Evolutionary conservation across 2,113 vertebrate species (phyloP).

Genomic region (Ancistrus triradiatus): DNA sequence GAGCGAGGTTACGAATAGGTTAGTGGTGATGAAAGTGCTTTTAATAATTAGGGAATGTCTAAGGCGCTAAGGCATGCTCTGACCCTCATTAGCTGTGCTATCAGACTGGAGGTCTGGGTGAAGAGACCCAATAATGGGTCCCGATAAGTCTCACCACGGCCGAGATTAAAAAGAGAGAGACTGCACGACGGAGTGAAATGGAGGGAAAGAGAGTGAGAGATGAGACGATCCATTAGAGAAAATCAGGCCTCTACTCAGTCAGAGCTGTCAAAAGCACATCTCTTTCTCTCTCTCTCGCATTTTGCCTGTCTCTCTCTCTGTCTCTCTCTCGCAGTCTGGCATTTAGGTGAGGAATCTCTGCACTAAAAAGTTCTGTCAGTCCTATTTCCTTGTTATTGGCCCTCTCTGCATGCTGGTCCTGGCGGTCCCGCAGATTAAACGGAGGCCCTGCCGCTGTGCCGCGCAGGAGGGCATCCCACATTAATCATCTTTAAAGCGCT

Average conservation of each 20-base stretch:
- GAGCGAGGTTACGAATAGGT: slow-evolving; percentile 47
- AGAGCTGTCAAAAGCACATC: slow-evolving; percentile 68
- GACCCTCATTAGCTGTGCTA: slow-evolving; percentile 46
- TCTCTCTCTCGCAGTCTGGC: slow-evolving; percentile 66
- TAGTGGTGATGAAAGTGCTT: slow-evolving; percentile 44
- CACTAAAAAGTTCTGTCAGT: slow-evolving; percentile 99
- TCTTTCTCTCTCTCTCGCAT: slow-evolving; percentile 49
- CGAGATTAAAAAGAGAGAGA: slow-evolving; percentile 32
- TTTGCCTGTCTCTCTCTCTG: slow-evolving; percentile 56
- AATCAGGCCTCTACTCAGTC: slow-evolving; percentile 64
- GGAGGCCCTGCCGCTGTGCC: slow-evolving; percentile 65
- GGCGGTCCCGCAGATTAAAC: slow-evolving; percentile 72
- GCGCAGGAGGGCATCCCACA: slow-evolving; percentile 74
- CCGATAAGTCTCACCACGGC: slow-evolving; percentile 29
- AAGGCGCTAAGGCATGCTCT: slow-evolving; percentile 18
- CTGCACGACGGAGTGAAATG: background rate
- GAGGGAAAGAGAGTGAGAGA: slow-evolving; percentile 58
- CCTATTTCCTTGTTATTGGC: slow-evolving; percentile 98
- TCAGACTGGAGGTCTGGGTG: slow-evolving; percentile 33
- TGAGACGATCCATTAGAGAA: slow-evolving; percentile 87
- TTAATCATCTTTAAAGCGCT: slow-evolving; percentile 99
- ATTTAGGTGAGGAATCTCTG: slow-evolving; percentile 96
- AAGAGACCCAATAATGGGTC: slow-evolving; percentile 28
- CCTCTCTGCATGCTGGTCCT: slow-evolving; percentile 55
- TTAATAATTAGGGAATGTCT: slow-evolving; percentile 45